Percentiles rank a stretch among this genome's conserved stretches.
phyloP scores from a whole-genome alignment of 1,140 invertebrate genomes.

The Sitobion miscanthi region DNA sequence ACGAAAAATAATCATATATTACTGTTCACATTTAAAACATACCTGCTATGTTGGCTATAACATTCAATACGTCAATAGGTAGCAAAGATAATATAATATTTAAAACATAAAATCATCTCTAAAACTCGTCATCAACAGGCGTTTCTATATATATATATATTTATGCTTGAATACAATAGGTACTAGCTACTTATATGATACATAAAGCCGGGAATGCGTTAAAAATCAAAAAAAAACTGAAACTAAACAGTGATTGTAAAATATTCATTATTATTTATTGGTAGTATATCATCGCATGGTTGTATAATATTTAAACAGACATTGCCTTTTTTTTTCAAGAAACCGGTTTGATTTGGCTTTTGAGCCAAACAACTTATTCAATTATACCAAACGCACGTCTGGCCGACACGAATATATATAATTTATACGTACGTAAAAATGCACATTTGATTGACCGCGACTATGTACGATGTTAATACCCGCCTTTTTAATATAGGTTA shows the following conservation, averaged over 20 bases:
- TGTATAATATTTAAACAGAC: neutral
- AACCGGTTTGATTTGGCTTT: neutral
- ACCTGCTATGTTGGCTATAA: neutral
- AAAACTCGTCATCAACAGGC: neutral
- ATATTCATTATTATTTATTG: neutral
- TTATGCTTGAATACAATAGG: neutral
- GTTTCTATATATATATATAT: neutral
- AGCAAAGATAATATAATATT: neutral
- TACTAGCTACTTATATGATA: neutral
- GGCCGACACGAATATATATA: neutral
- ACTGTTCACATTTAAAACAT: neutral
- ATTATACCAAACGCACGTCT: neutral
- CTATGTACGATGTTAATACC: neutral
- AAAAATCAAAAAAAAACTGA: neutral
- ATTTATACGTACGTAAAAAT: neutral
- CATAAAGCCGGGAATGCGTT: neutral
- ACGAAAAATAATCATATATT: neutral
- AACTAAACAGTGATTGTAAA: neutral
- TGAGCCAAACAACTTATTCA: neutral
- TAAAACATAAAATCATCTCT: neutral
- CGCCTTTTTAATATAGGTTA: too few relatives aligned
- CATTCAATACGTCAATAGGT: neutral
- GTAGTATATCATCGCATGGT: neutral
- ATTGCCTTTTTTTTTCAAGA: neutral
- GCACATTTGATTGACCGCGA: neutral